These are phyloP conservation scores for Peromyscus leucopus DNA, from an alignment of 2,113 vertebrate species.

Conservation along the genomic window DNA sequence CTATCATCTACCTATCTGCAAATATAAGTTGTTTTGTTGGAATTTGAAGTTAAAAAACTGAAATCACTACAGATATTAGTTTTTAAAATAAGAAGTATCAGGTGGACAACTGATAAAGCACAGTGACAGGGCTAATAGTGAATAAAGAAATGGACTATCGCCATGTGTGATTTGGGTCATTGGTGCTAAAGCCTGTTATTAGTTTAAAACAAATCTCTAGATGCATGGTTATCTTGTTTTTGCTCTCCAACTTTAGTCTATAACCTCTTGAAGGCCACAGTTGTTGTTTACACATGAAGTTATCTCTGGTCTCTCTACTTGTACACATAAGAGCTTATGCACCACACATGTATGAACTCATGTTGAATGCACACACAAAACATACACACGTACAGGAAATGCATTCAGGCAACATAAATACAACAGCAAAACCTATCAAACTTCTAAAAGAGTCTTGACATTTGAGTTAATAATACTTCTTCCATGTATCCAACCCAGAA, in stretches of 20 bases:
- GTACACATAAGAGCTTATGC: not conserved
- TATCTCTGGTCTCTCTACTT: not conserved
- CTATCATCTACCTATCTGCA: not conserved
- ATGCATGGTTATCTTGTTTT: not conserved
- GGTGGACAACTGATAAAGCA: not conserved
- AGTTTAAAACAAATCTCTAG: not conserved
- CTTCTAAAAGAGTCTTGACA: not conserved
- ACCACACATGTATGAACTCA: not conserved
- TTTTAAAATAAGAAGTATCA: constrained; percentile 48
- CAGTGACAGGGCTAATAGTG: not conserved
- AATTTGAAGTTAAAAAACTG: constrained; percentile 48
- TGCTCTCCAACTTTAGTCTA: not conserved
- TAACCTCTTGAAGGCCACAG: not conserved
- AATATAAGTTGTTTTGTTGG: not conserved
- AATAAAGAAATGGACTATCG: not conserved
- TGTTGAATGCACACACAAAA: not conserved
- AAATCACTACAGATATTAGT: not conserved
- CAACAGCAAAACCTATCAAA: constrained; percentile 7
- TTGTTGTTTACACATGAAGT: not conserved
- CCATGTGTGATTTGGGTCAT: not conserved
- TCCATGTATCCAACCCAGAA: not conserved
- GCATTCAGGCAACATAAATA: not conserved
- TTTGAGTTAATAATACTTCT: not conserved
- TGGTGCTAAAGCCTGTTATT: not conserved
- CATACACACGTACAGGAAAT: not conserved